These are phyloP conservation scores for Steinernema carpocapsae DNA, from an alignment of 2,888 invertebrate genomes.

Conservation along the genomic window DNA sequence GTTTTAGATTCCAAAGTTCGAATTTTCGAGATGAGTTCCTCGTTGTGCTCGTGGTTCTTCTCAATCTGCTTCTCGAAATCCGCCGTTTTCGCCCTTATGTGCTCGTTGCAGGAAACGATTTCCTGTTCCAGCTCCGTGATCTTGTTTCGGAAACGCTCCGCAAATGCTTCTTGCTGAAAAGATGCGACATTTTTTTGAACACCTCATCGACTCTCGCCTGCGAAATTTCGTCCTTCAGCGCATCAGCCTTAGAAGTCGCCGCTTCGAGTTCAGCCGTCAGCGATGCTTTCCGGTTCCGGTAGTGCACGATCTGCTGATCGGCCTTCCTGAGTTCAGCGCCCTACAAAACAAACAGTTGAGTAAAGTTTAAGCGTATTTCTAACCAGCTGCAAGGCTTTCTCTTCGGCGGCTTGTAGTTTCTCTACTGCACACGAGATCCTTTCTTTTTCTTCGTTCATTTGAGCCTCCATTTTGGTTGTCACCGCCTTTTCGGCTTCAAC, in stretches of 20 bases:
- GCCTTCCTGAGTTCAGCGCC: background rate
- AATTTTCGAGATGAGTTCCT: conserved; percentile 37
- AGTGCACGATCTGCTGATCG: conserved; percentile 36
- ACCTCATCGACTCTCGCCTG: background rate
- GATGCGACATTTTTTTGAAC: background rate
- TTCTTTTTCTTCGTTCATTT: conserved; percentile 45
- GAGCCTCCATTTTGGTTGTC: conserved; percentile 39
- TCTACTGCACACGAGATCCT: conserved; percentile 52
- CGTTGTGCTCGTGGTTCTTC: conserved; percentile 52
- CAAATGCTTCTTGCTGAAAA: background rate
- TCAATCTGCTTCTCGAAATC: conserved; percentile 50
- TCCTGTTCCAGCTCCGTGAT: conserved; percentile 36
- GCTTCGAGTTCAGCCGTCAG: conserved; percentile 34
- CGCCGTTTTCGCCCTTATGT: conserved; percentile 38
- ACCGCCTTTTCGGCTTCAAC: conserved; percentile 36
- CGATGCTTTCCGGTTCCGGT: conserved; percentile 26
- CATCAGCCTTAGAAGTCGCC: conserved; percentile 40
- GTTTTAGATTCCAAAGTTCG: background rate
- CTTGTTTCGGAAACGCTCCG: background rate
- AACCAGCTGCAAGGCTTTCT: conserved; percentile 61
- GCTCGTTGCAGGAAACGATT: conserved; percentile 30
- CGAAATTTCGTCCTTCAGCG: conserved; percentile 42
- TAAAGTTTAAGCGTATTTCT: too few relatives aligned
- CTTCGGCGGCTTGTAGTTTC: conserved; percentile 61
- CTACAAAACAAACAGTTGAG: background rate